Evolutionary conservation across 2,888 invertebrate genomes (phyloP).

Genomic region (Watsonalla cultraria): DNA sequence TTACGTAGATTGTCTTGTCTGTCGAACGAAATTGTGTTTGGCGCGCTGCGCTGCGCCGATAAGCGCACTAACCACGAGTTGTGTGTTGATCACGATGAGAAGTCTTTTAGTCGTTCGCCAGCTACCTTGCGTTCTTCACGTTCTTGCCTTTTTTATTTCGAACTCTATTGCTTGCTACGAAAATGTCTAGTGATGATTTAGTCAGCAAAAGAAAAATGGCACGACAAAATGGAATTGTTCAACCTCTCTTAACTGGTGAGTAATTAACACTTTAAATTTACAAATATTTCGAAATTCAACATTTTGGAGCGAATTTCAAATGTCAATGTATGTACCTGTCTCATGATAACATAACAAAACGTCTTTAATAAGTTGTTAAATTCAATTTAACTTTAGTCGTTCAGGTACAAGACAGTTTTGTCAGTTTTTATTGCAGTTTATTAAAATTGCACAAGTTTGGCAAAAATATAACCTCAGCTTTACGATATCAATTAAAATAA

Average conservation of each 20-base stretch:
- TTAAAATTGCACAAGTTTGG: no score
- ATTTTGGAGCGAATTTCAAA: slow-evolving; percentile 51
- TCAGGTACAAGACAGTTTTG: no score
- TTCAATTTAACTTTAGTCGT: no score
- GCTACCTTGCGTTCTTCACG: slow-evolving; percentile 55
- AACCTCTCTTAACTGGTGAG: slow-evolving; percentile 93
- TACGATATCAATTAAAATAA: no score
- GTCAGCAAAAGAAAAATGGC: slow-evolving; percentile 61
- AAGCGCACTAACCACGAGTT: slow-evolving; percentile 24
- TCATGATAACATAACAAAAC: no score
- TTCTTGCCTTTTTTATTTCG: slow-evolving; percentile 24
- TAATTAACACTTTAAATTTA: slow-evolving; percentile 13
- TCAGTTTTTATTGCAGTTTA: no score
- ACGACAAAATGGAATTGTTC: slow-evolving; percentile 90
- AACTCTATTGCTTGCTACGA: slow-evolving; percentile 30
- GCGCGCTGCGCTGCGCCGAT: slow-evolving; percentile 75
- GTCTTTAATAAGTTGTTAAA: no score
- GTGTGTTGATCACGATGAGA: slow-evolving; percentile 61
- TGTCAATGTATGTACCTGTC: slow-evolving; percentile 7
- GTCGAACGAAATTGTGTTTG: slow-evolving; percentile 60
- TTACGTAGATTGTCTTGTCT: slow-evolving; percentile 18
- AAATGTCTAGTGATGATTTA: slow-evolving; percentile 62
- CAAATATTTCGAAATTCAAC: not conserved
- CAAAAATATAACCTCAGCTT: no score
- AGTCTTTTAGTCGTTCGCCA: slow-evolving; percentile 62